Base-by-base conservation (phyloP, 2,113 vertebrate genomes). In the Halichoerus grypus region DNA sequence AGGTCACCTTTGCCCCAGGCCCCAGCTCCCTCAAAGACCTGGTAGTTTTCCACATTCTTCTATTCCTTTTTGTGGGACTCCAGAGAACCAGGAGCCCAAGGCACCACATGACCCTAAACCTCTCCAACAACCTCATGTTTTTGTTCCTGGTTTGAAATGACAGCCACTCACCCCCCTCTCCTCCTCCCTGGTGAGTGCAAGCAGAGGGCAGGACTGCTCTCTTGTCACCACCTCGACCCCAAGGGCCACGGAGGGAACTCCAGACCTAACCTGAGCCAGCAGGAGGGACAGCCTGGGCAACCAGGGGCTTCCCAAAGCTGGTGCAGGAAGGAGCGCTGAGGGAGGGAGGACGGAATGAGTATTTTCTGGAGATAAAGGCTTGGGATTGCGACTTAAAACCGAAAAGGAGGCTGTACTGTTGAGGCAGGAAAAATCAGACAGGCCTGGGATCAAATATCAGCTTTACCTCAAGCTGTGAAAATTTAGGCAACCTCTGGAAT, bases 121-220 rank as follows among this genome's bases (percentile, higher is more conserved):
- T 79, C 49, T 86, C 63, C 69, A 71, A 59, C n/a, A 92, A 18
- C 9, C 18, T 85, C 55, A 24, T 55, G 36, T 63, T 72, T 79
- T 85, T 91, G 63, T 55, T 85, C 63, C 77, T 79, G 82, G 49
- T 88, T 14, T 83, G 65, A 97, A 94, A 95, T 61, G 53, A 88
- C 76, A 88, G 53, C 53, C 91, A 74, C 18, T 79, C 61, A 51
- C 21, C 39, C n/a, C 42, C 33, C 21, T 42, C 18, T 36, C 72
- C 39, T 76, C 55, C 31, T 93, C 74, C 31, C 42, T 36, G 2
- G 36, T 76, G 31, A 63, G 36, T 39, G 63, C 26, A 63, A 92
- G 24, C 59, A 1, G 3, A 85, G 16, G 24, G 24, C 46, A 31
- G 14, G 24, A 24, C 39, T 49, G 36, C 16, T 87, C 55, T 91